Conservation (phyloP, 2,797 vertebrate species). For the Mormyrus hasselquistii region DNA sequence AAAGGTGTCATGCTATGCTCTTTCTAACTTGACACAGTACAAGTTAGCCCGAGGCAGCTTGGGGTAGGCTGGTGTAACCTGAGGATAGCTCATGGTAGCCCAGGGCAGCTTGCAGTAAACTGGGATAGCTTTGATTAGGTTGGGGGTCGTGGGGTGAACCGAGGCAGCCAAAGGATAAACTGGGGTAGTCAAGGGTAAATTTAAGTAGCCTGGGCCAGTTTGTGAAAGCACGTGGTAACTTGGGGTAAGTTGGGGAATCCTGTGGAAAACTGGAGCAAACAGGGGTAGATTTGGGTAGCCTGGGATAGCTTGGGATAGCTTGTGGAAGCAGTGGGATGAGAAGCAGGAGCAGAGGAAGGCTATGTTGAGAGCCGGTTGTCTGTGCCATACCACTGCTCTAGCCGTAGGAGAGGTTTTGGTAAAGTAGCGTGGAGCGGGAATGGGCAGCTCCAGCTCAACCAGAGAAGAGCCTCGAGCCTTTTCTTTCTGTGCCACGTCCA, state of each 20-base stretch:
- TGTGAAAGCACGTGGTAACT: neutral
- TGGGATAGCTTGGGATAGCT: constrained; percentile 1
- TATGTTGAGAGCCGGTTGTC: constrained; percentile 28
- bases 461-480: constrained; percentile 65
- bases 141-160: neutral
- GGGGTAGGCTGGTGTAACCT: neutral
- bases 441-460: constrained; percentile 60
- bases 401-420: constrained; percentile 65
- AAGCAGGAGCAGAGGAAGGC: constrained; percentile 5
- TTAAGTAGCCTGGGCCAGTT: neutral
- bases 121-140: neutral
- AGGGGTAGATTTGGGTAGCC: neutral
- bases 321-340: constrained; percentile 16
- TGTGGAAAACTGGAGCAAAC: neutral
- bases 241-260: neutral
- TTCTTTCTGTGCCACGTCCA: constrained; percentile 53
- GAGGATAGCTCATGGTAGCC: neutral
- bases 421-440: constrained; percentile 63
- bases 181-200: neutral
- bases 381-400: constrained; percentile 71
- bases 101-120: neutral
- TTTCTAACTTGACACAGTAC: neutral
- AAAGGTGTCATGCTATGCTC: neutral
- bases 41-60: neutral
- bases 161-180: neutral